A percentile compares a stretch with the other conserved stretches of the same genome.
phyloP scores from a whole-genome alignment of 1,140 invertebrate species.

The Caenorhabditis briggsae region DNA sequence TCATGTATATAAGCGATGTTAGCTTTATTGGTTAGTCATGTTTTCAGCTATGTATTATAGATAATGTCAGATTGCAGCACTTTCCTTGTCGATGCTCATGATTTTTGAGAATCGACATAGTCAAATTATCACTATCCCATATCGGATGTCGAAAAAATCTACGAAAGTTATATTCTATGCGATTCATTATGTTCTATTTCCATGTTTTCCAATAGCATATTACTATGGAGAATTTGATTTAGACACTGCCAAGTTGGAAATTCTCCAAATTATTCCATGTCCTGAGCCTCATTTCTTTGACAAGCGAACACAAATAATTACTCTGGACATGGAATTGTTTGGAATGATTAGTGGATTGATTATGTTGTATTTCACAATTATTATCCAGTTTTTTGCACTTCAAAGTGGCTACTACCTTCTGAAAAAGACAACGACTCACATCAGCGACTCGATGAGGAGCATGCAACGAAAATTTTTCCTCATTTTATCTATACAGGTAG shows the following conservation, averaged over 20 bases:
- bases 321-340: neutral
- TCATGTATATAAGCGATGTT: neutral
- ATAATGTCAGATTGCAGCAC: neutral
- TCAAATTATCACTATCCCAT: neutral
- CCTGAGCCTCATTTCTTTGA: neutral
- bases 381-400: neutral
- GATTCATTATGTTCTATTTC: neutral
- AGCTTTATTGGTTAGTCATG: neutral
- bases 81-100: neutral
- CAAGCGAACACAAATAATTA: neutral
- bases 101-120: constrained; percentile 15
- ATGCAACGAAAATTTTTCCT: neutral
- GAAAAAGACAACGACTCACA: neutral
- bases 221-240: neutral
- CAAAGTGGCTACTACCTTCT: neutral
- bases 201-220: neutral
- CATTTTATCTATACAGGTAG: neutral
- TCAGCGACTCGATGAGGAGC: neutral
- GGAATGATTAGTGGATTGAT: neutral
- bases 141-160: neutral
- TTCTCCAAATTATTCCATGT: neutral
- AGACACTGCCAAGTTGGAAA: neutral
- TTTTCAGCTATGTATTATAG: neutral
- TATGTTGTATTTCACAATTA: neutral
- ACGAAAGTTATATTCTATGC: neutral